phyloP scores from a whole-genome alignment of 2,888 invertebrate species.

The Drosophila kanekoi region DNA sequence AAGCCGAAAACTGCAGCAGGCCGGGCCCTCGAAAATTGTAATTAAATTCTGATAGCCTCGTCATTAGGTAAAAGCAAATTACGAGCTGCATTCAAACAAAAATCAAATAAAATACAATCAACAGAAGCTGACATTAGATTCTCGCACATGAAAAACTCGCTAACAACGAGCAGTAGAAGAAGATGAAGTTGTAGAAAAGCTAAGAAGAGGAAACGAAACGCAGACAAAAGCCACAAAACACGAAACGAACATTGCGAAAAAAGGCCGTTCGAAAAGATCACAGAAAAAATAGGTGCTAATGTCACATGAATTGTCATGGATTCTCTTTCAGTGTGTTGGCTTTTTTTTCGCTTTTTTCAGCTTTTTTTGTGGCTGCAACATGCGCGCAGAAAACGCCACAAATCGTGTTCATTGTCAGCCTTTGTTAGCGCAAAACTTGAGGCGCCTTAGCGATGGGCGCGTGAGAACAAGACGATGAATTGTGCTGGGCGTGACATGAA shows the following conservation, averaged over 20 bases:
- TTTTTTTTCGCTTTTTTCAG: slow-evolving; percentile 10
- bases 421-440: slow-evolving; percentile 32
- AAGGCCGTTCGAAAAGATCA: slow-evolving; percentile 11
- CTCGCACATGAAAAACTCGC: slow-evolving; percentile 39
- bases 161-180: background rate
- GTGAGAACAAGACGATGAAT: slow-evolving; percentile 13
- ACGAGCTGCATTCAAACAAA: slow-evolving; percentile 33
- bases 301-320: slow-evolving; percentile 28
- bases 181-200: background rate
- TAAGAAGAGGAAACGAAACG: slow-evolving; percentile 42
- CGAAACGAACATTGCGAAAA: slow-evolving; percentile 48
- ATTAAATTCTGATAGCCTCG: slow-evolving; percentile 59
- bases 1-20: slow-evolving; percentile 53
- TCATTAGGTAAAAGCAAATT: slow-evolving; percentile 68
- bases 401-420: slow-evolving; percentile 49
- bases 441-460: slow-evolving; percentile 17
- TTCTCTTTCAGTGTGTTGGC: slow-evolving; percentile 3
- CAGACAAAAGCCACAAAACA: slow-evolving; percentile 27
- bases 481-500: slow-evolving; percentile 2
- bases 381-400: slow-evolving; percentile 28
- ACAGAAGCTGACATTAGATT: slow-evolving; percentile 48
- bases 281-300: slow-evolving; percentile 30
- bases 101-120: slow-evolving; percentile 2
- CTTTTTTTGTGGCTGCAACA: too few relatives aligned
- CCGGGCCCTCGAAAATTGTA: slow-evolving; percentile 34